Evolutionary conservation across 35 echinoderm and acorn worm genomes (phyloP), one percentile per base, ranked within the genome.

Genomic region (Apostichopus parvimensis): DNA sequence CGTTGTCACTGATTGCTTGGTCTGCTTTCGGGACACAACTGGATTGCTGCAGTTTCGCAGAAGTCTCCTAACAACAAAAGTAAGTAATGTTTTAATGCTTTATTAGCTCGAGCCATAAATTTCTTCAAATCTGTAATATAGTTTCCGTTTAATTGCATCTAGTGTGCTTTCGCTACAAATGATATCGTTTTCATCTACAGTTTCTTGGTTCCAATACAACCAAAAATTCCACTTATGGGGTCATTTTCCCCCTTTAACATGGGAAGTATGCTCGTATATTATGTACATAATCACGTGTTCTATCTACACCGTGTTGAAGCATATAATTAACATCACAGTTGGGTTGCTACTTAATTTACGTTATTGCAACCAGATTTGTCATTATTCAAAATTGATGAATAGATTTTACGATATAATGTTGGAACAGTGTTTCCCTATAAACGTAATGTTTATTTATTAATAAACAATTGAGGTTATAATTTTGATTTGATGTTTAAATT

Each of bases 21-120:
- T 91, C 89, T 55, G 72, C 89, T 55, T 22, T 91, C 89, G 79
- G 89, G 71, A 91, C 73, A 79, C 72, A 91, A 91, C 89, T 77
- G 89, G 71, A 91, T 91, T 91, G 71, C 76, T 91, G 72, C 89
- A 79, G 89, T 91, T 91, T 79, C 26, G 72, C 71, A 79, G 89
- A 78, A 78, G 86, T 88, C 89, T 91, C 89, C 89, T 91, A 79
- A 73, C 6, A 53, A 57, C 75, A 79, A 91, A 57, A 66, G 75
- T 23, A 91, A 66, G 75, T 91, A 8, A 56, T 24, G 11, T 79
- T 91, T 79, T 91, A 23, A 55, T 87, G 10, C 64, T 87, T 17
- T 14, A 66, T 26, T 58, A 15, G 53, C 22, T 22, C 6, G 15
- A 87, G 34, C 34, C 34, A 87, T 61, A 12, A 15, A 87, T 53